These are phyloP conservation scores for Amblyjoppa proteus DNA, from an alignment of 2,888 invertebrate species.

Conservation along the genomic window DNA sequence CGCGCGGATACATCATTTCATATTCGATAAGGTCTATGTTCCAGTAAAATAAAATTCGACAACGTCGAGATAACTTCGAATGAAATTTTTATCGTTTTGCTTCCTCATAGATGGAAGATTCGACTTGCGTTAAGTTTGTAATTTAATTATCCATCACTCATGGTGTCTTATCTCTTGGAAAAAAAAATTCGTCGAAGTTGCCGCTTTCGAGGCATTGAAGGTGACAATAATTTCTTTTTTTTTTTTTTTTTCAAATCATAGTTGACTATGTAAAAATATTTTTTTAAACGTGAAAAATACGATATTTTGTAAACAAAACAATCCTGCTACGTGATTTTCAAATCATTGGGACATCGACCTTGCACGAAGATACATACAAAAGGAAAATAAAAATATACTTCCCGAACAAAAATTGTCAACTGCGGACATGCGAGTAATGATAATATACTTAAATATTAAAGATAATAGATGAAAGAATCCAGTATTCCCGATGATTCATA, in stretches of 20 bases:
- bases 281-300: constrained; percentile 11
- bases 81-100: constrained; percentile 50
- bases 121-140: constrained; percentile 9
- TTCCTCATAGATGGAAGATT: constrained; percentile 5
- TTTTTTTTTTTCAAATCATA: background rate
- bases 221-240: background rate
- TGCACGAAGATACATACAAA: constrained; percentile 17
- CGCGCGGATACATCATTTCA: background rate
- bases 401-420: constrained; percentile 43
- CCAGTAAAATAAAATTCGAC: constrained; percentile 12
- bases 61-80: constrained; percentile 27
- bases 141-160: background rate
- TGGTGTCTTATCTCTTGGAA: background rate
- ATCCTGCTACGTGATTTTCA: constrained; percentile 11
- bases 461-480: constrained; percentile 71
- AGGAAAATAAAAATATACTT: constrained; percentile 50
- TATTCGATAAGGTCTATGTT: constrained; percentile 21
- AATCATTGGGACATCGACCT: constrained; percentile 18
- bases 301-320: constrained; percentile 5
- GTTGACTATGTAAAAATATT: background rate
- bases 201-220: background rate
- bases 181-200: constrained; percentile 21
- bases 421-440: constrained; percentile 54
- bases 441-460: constrained; percentile 70
- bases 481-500: constrained; percentile 76